Conservation (phyloP, 2,113 vertebrate genomes). For the Connochaetes taurinus region DNA sequence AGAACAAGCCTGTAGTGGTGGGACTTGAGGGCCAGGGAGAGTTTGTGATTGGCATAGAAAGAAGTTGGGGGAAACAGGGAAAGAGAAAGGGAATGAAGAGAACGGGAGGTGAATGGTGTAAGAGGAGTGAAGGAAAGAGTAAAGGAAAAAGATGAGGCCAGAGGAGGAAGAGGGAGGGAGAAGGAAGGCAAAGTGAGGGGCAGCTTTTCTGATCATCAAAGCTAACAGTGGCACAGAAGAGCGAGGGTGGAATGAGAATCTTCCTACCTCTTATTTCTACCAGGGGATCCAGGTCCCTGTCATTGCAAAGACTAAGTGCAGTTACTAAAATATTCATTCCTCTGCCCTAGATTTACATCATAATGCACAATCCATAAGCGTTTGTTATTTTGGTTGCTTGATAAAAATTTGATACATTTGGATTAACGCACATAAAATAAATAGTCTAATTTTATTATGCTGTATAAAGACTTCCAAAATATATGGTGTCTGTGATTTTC, state of each 20-base stretch:
- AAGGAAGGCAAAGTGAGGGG: neutral
- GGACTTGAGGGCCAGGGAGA: neutral
- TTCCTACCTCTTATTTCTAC: neutral
- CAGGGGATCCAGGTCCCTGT: slow-evolving; percentile 23
- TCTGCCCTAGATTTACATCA: slow-evolving; percentile 65
- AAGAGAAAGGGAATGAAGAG: neutral
- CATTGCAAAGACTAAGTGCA: slow-evolving; percentile 53
- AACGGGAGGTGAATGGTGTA: neutral
- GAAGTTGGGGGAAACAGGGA: neutral
- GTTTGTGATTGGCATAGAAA: neutral
- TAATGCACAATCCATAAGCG: slow-evolving; percentile 40
- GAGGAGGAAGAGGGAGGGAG: neutral
- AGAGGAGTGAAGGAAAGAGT: neutral
- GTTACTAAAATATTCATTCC: slow-evolving; percentile 78
- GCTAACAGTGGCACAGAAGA: neutral
- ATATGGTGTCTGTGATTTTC: slow-evolving; percentile 5
- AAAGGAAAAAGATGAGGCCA: neutral
- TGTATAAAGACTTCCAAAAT: slow-evolving; percentile 62
- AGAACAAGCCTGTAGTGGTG: neutral
- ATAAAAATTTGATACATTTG: slow-evolving; percentile 80
- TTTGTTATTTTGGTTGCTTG: slow-evolving; percentile 74
- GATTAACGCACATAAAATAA: slow-evolving; percentile 65
- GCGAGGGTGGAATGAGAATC: neutral
- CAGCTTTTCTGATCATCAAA: neutral
- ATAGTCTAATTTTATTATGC: slow-evolving; percentile 66